Base-by-base conservation (phyloP, 2,888 invertebrate species). In the Molorchus minor region DNA sequence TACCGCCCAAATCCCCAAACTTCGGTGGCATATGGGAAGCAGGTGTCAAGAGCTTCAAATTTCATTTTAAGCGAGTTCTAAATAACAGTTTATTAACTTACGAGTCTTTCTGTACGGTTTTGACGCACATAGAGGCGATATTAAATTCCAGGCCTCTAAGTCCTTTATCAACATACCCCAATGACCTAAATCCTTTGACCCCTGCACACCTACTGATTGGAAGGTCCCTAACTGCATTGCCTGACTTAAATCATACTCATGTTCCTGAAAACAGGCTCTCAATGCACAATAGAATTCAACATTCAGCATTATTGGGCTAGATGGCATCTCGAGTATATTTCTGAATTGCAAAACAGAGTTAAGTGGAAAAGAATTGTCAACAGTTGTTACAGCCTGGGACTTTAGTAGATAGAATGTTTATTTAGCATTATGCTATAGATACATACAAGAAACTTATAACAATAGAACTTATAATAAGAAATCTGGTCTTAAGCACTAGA, bases 41-140 rank as follows among this genome's bases (percentile, higher is more conserved):
- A 1, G 51, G 49, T 7, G 47, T 61, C 8, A 58, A 58, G 20
- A 51, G 43, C 17, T 33, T 64, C 1, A 75, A 75, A 56, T 56
- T 52, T 49, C 70, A 70, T 25, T 40, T 73, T 15, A 57, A 49
- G 40, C 41, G 61, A 13, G 47, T 58, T 33, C 17, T 61, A 19
- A 30, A 54, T n/a, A 52, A 45, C 51, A 36, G 19, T 16, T 19
- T 17, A 7, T 58, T 63, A 35, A 51, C 61, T 30, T 63, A 49
- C 36, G 54, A 58, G 36, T 25, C 46, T 38, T 58, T 58, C 25
- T 57, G 54, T 38, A 58, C 57, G 8, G 49, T 63, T 5, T 25
- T 61, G 17, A 25, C 38, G 2, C 51, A 63, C 25, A 40, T 63
- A 36, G 61, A 61, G 33, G 47, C 55, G 20, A 45, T 61, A 38